Percentiles rank a stretch among this genome's conserved stretches.
phyloP scores from a whole-genome alignment of 2,888 invertebrate species.

The Hirtodrosophila trivittata region DNA sequence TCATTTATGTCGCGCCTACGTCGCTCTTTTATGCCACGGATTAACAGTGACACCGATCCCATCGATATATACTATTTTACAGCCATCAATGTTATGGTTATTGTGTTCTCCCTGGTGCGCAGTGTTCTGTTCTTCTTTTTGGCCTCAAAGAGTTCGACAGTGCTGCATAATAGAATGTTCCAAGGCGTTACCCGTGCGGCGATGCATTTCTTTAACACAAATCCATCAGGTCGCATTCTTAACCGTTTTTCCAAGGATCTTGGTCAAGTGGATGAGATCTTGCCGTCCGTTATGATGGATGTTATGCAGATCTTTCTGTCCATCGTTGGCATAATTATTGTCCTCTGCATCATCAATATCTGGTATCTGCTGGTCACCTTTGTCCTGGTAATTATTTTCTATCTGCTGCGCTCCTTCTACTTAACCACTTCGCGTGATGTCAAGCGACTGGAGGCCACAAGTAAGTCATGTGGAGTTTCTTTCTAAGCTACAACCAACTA shows the following conservation, averaged over 20 bases:
- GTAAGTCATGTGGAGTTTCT: no score
- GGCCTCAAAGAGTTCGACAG: constrained; percentile 90
- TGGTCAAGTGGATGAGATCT: constrained; percentile 85
- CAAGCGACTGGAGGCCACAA: constrained; percentile 91
- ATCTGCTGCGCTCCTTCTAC: constrained; percentile 90
- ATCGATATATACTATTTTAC: constrained; percentile 85
- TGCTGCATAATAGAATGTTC: constrained; percentile 94
- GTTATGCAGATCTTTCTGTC: constrained; percentile 89
- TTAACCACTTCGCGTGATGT: constrained; percentile 91
- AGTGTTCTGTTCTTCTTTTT: constrained; percentile 85
- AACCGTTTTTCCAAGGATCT: constrained; percentile 96
- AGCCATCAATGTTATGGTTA: constrained; percentile 83
- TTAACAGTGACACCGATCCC: constrained; percentile 67
- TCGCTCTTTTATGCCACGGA: constrained; percentile 62
- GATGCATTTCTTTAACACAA: constrained; percentile 94
- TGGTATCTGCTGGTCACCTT: constrained; percentile 89
- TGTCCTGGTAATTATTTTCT: constrained; percentile 89
- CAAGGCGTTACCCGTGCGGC: constrained; percentile 90
- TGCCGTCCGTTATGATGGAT: constrained; percentile 84
- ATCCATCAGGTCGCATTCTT: constrained; percentile 92
- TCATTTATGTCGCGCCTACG: constrained; percentile 66
- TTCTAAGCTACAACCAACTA: no score
- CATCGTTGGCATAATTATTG: constrained; percentile 90
- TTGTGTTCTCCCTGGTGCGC: constrained; percentile 82
- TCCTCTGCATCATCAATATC: constrained; percentile 90